A percentile compares a stretch with the other conserved stretches of the same genome.
Evolutionary conservation across 2,113 vertebrate genomes (phyloP).

Genomic region (Microtus montanus): DNA sequence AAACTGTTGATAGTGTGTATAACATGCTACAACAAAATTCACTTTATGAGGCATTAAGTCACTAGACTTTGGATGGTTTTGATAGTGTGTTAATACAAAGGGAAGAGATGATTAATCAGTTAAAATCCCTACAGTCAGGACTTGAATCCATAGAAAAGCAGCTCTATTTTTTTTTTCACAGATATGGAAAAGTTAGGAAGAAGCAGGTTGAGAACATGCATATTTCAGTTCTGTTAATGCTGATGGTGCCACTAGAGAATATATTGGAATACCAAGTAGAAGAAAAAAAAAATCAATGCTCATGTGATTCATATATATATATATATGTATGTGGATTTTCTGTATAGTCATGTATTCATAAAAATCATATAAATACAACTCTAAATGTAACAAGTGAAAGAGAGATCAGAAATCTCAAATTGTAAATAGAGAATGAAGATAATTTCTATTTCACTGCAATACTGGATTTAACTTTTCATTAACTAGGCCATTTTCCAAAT

Average conservation of each 20-base stretch:
- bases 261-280: background rate
- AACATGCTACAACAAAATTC: background rate
- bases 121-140: background rate
- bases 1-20: background rate
- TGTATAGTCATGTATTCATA: too few species aligned
- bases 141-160: background rate
- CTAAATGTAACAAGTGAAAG: background rate
- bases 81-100: background rate
- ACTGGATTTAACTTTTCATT: background rate
- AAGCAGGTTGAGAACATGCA: fast-evolving
- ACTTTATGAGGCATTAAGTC: background rate
- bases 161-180: background rate
- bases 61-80: background rate
- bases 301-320: background rate
- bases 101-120: background rate
- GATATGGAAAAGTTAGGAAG: background rate
- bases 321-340: background rate
- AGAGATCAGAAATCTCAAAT: background rate
- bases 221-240: background rate
- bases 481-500: background rate
- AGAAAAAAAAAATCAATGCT: background rate
- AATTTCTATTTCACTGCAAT: background rate
- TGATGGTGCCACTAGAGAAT: background rate
- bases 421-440: background rate
- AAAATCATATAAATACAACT: background rate